phyloP scores from a whole-genome alignment of 2,797 vertebrate species.

The Natrix natrix region DNA sequence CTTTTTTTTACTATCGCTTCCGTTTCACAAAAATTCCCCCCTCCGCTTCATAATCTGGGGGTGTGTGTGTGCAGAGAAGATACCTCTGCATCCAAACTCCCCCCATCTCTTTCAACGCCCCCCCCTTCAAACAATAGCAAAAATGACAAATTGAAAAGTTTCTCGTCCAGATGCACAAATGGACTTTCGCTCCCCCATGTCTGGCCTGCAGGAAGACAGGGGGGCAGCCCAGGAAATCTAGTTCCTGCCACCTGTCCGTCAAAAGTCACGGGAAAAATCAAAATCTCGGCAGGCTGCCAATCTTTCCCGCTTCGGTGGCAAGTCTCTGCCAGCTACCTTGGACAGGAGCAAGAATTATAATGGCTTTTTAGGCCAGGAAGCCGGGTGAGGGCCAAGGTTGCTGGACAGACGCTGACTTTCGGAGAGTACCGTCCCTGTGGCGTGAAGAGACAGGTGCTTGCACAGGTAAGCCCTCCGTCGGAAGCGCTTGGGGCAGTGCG shows the following conservation, averaged over 20 bases:
- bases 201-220: too few species aligned
- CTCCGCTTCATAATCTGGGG: neutral
- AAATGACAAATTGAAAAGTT: neutral
- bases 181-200: neutral
- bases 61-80: neutral
- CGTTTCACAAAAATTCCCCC: neutral
- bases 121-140: neutral
- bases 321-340: neutral
- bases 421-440: neutral
- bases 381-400: neutral
- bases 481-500: conserved; percentile 61
- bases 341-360: conserved; percentile 13
- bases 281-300: rapidly evolving
- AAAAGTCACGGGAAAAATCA: too few species aligned
- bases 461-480: conserved; percentile 59
- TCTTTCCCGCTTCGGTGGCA: rapidly evolving
- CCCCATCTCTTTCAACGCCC: neutral
- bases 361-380: neutral
- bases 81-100: neutral
- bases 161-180: neutral
- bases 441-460: conserved; percentile 64
- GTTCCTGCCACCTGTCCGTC: neutral
- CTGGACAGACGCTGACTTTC: neutral
- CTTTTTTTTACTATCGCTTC: neutral
- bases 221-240: neutral